These are phyloP conservation scores for Psammodynastes pulverulentus DNA, from an alignment of 2,113 vertebrate genomes.

Conservation along the genomic window DNA sequence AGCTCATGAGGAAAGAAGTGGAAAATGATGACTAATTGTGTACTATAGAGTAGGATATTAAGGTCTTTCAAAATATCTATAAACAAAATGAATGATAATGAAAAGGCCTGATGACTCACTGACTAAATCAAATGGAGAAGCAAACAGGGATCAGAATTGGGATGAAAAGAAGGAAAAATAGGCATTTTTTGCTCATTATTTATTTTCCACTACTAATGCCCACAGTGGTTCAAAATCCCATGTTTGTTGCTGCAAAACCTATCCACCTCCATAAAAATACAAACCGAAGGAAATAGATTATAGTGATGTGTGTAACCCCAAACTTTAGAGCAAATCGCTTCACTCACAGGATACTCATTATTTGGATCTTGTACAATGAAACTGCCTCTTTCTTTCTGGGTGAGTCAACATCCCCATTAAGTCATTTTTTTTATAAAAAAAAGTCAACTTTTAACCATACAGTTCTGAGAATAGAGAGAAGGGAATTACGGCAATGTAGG, in stretches of 20 bases:
- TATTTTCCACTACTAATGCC: not conserved
- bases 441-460: not conserved
- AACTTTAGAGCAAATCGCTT: not conserved
- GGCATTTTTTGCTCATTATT: not conserved
- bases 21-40: not conserved
- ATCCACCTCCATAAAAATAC: not conserved
- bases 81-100: not conserved
- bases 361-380: not conserved
- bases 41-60: not conserved
- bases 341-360: not conserved
- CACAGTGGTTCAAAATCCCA: not conserved
- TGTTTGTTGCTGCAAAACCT: not conserved
- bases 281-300: not conserved
- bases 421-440: not conserved
- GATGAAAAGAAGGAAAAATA: not conserved
- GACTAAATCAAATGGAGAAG: not conserved
- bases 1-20: not conserved
- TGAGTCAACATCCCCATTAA: not conserved
- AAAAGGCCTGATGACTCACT: not conserved
- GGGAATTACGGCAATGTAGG: not conserved
- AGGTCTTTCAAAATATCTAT: not conserved
- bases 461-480: not conserved
- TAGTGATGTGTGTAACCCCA: not conserved
- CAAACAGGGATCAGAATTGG: not conserved
- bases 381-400: not conserved